These are phyloP conservation scores for Oligia strigilis DNA, from an alignment of 2,888 invertebrate species.

Conservation along the genomic window DNA sequence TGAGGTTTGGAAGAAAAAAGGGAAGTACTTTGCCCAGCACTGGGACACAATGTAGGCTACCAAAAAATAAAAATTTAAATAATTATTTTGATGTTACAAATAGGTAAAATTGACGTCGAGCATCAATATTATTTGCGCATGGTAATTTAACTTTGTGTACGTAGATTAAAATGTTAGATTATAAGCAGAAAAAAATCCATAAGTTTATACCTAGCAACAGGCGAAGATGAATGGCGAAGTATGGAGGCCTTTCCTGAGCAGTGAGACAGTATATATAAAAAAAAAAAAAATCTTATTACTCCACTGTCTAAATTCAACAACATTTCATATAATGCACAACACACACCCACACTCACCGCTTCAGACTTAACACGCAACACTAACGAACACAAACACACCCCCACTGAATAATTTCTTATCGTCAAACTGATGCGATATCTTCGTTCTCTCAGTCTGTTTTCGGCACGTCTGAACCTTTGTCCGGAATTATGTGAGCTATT, in stretches of 20 bases:
- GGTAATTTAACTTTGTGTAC: background rate
- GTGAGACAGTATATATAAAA: no score
- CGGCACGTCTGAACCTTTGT: slow-evolving; percentile 69
- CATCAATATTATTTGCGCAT: background rate
- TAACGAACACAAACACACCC: slow-evolving; percentile 15
- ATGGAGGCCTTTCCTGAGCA: no score
- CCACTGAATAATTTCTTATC: slow-evolving; percentile 51
- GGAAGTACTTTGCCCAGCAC: no score
- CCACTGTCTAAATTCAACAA: background rate
- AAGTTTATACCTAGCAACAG: background rate
- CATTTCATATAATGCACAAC: background rate
- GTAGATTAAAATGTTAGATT: background rate
- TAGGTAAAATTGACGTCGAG: background rate
- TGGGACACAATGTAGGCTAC: no score
- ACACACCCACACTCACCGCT: background rate
- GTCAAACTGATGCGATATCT: slow-evolving; percentile 55
- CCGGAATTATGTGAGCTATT: slow-evolving; percentile 76
- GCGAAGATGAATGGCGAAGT: no score
- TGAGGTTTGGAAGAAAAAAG: no score
- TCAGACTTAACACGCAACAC: slow-evolving; percentile 10
- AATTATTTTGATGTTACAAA: background rate
- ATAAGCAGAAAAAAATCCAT: background rate
- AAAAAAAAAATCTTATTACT: background rate
- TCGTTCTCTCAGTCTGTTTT: slow-evolving; percentile 63
- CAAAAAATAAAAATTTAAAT: no score